phyloP scores from a whole-genome alignment of 2,113 vertebrate species.

The Oncorhynchus mykiss region DNA sequence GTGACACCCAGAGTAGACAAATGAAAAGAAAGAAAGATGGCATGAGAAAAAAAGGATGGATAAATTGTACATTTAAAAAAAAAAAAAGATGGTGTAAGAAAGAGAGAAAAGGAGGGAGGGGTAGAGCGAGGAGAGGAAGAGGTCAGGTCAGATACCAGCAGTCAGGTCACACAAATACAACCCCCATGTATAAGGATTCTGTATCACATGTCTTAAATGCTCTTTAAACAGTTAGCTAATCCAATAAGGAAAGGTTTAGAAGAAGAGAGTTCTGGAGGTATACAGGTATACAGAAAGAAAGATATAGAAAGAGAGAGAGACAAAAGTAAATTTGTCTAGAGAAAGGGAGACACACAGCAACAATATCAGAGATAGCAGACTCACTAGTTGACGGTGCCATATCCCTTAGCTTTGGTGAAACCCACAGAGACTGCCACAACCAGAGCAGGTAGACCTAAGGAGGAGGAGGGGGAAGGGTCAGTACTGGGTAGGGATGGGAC shows the following conservation, averaged over 20 bases:
- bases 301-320: neutral
- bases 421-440: constrained; percentile 72
- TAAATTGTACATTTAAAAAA: too few relatives aligned
- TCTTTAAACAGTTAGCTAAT: too few relatives aligned
- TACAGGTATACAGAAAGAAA: neutral
- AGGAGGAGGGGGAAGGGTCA: neutral
- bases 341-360: neutral
- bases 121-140: neutral
- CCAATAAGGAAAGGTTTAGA: neutral
- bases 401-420: constrained; percentile 74
- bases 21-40: constrained; percentile 6
- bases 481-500: neutral
- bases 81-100: constrained; percentile 40
- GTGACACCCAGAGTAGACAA: neutral
- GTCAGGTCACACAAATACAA: constrained; percentile 3
- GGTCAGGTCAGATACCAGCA: constrained; percentile 34
- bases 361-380: constrained; percentile 11
- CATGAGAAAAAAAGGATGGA: constrained; percentile 34
- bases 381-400: constrained; percentile 73
- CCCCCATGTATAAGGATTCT: too few relatives aligned
- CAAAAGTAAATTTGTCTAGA: neutral
- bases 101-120: neutral
- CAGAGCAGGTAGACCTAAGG: constrained; percentile 66
- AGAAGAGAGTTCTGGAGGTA: neutral
- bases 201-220: too few relatives aligned